Conservation (phyloP, 2,797 vertebrate species). For the Alosa sapidissima region DNA sequence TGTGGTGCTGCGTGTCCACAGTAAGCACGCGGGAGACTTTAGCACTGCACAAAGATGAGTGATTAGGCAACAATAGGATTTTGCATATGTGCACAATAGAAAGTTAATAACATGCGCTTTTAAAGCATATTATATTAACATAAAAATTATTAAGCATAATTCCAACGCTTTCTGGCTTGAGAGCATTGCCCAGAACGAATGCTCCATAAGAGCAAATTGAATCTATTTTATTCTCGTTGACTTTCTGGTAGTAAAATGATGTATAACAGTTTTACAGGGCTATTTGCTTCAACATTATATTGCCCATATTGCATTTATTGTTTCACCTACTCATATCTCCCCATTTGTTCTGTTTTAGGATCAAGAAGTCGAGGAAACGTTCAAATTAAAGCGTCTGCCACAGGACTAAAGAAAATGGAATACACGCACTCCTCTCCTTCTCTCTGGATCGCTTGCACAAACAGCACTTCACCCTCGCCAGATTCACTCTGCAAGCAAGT, state of each 20-base stretch:
- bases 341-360: conserved; percentile 58
- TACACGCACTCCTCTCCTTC: conserved; percentile 56
- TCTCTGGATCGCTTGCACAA: conserved; percentile 69
- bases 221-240: background rate
- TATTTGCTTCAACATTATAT: conserved; percentile 18
- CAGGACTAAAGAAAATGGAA: conserved; percentile 23
- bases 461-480: conserved; percentile 70
- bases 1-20: background rate
- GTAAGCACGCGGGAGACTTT: background rate
- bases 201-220: background rate
- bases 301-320: conserved; percentile 24
- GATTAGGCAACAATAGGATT: background rate
- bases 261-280: background rate
- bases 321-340: conserved; percentile 14
- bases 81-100: no score
- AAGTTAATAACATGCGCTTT: background rate
- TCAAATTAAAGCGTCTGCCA: conserved; percentile 59
- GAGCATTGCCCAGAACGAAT: background rate
- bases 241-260: background rate
- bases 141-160: background rate
- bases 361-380: conserved; percentile 76
- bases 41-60: background rate
- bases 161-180: background rate
- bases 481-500: conserved; percentile 42
- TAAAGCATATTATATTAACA: background rate